phyloP scores from a whole-genome alignment of 2,888 invertebrate species.

The Clivina fossor region DNA sequence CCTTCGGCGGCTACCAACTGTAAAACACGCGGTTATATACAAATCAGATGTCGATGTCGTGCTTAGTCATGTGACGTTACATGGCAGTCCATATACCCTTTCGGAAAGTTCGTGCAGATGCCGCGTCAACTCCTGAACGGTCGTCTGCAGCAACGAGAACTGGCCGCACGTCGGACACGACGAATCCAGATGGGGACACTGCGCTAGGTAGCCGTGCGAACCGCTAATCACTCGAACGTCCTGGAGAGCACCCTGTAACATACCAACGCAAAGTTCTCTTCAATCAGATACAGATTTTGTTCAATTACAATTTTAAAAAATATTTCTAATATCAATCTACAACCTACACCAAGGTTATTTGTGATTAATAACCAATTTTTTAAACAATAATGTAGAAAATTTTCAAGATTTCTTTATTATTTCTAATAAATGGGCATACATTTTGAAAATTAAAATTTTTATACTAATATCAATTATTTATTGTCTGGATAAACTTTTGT shows the following conservation, averaged over 20 bases:
- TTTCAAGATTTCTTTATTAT: too few species aligned
- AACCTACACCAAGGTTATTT: too few species aligned
- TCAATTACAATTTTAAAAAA: too few species aligned
- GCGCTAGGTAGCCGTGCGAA: constrained; percentile 81
- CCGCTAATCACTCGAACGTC: constrained; percentile 84
- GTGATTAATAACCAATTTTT: too few species aligned
- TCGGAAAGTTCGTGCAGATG: constrained; percentile 80
- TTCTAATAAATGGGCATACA: too few species aligned
- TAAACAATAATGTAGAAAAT: too few species aligned
- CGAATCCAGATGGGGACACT: constrained; percentile 84
- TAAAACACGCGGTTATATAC: constrained; percentile 45
- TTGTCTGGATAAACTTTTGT: too few species aligned
- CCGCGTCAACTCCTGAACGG: constrained; percentile 77
- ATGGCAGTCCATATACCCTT: constrained; percentile 69
- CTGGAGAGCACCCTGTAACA: constrained; percentile 78
- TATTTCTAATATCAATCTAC: too few species aligned
- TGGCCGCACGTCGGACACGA: constrained; percentile 90
- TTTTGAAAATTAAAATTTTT: too few species aligned
- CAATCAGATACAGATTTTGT: too few species aligned
- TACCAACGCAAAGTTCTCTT: too few species aligned
- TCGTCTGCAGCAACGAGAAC: constrained; percentile 80
- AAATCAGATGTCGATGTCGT: constrained; percentile 42
- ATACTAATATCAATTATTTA: too few species aligned
- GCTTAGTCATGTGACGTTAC: constrained; percentile 53
- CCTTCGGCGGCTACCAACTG: constrained; percentile 82